Percentiles rank a stretch among this genome's conserved stretches.
phyloP scores from a whole-genome alignment of 1,140 invertebrate genomes.

The Chionoecetes opilio region DNA sequence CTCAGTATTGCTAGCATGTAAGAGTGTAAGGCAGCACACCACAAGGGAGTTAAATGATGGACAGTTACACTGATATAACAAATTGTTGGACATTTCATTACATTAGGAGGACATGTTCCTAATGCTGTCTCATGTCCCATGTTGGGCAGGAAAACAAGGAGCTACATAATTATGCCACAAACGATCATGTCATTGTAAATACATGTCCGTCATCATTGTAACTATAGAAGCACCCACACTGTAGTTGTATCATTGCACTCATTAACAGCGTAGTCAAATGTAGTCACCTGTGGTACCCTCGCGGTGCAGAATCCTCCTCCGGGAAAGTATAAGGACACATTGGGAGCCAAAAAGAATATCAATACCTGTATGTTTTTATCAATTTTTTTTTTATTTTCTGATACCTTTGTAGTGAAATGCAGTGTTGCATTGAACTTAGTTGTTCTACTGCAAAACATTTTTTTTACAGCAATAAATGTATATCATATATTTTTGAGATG shows the following conservation, averaged over 20 bases:
- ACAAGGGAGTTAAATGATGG: not conserved
- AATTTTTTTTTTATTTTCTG: not conserved
- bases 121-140: not conserved
- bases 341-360: not conserved
- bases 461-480: conserved; percentile 29
- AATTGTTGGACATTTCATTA: not conserved
- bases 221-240: conserved; percentile 30
- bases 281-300: conserved; percentile 4
- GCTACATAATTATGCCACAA: not conserved
- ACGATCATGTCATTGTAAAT: conserved; percentile 74
- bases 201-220: conserved; percentile 60
- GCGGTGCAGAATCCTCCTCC: conserved; percentile 13
- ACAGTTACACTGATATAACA: conserved; percentile 14
- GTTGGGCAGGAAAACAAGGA: not conserved
- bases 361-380: not conserved
- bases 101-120: not conserved
- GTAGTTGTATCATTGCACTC: conserved; percentile 15
- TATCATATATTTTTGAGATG: not conserved
- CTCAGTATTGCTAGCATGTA: conserved; percentile 15
- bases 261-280: not conserved
- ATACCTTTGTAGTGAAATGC: not conserved
- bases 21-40: conserved; percentile 16
- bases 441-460: conserved; percentile 17
- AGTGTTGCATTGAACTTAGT: conserved; percentile 20
- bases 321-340: not conserved